Evolutionary conservation across 1,140 invertebrate species (phyloP).

Genomic region (Nebria ingens): DNA sequence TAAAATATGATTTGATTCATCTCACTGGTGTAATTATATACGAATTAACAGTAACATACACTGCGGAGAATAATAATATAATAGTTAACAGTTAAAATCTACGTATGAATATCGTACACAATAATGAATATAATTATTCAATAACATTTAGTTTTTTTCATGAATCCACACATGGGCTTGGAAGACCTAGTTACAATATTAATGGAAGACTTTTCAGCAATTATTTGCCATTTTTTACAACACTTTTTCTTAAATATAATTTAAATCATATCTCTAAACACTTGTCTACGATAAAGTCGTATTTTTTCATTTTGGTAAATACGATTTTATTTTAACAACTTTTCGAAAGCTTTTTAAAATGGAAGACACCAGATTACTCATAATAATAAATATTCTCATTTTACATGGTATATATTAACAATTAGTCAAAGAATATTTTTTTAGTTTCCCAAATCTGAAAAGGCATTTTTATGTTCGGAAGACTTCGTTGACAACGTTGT

Average conservation of each 20-base stretch:
- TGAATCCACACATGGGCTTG: background rate
- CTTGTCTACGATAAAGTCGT: background rate
- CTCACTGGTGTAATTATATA: too few species aligned
- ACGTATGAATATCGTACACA: background rate
- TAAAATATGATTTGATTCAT: too few species aligned
- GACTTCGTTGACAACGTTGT: conserved; percentile 6
- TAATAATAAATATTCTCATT: background rate
- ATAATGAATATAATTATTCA: background rate
- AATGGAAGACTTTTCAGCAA: background rate
- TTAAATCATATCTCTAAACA: background rate
- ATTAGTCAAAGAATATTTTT: conserved; percentile 4
- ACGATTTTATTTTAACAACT: conserved; percentile 5
- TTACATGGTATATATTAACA: conserved; percentile 1
- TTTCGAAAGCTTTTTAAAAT: conserved; percentile 1
- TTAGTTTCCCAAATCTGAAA: background rate
- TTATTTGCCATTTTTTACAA: conserved; percentile 2
- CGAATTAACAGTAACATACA: background rate
- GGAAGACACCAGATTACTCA: conserved; percentile 4
- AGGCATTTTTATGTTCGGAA: conserved; percentile 5
- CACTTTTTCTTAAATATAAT: conserved; percentile 1
- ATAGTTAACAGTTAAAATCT: background rate
- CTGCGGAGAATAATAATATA: background rate
- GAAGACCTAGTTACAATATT: background rate
- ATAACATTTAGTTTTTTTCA: conserved; percentile 7
- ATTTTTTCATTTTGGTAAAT: conserved; percentile 1